Evolutionary conservation across 2,113 vertebrate genomes (phyloP), one percentile per base, ranked within the genome.

Genomic region (Datnioides undecimradiatus): DNA sequence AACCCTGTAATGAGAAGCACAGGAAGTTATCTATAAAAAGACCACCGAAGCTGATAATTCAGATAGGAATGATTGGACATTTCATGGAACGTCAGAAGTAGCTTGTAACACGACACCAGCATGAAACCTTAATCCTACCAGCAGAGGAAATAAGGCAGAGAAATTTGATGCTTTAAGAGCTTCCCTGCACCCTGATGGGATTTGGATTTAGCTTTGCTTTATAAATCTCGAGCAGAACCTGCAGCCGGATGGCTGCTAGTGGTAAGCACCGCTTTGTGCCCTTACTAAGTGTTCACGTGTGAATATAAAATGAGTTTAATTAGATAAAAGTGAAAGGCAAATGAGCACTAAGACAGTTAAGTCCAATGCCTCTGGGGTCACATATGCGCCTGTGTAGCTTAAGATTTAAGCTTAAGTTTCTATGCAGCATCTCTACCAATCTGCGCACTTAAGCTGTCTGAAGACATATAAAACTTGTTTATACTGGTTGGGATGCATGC

Each of bases 111-210:
- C 17, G 69, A 93, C 90, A 91, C 89, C 77, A 65, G 81, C 85
- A 34, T 80, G 82, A 92, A 92, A 90, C 90, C 83, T 77, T 87
- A 88, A 93, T 90, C 89, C 84, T 27, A 38, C 64, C 75, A 33
- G 86, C 83, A 79, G 87, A 90, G 84, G 88, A 87, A 90, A 87
- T 78, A 86, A 62, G 83, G 76, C 40, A 67, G 74, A 80, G 92
- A 91, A 93, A 93, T 89, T 19, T 77, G 87, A 90, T 82, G 75
- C 90, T 85, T 87, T 90, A 77, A 92, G 85, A 92, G 91, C 88
- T 83, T 85, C 85, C 67, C 62, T 77, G 80, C 85, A 78, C 76
- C 64, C 86, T 82, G 85, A 84, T 84, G 81, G 84, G 88, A 92
- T 90, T 83, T 90, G 84, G 87, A 84, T 83, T 89, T 75, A 72